These are phyloP conservation scores for pig (Sus scrofa) DNA, from an alignment of 2,113 vertebrate species.

Conservation along the genomic window T2T-Sscrofa CM000822.6:49533001-49533500, in stretches of 20 bases:
- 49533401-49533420: neutral
- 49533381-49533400: constrained; percentile 29
- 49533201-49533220: constrained; percentile 80
- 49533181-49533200: constrained; percentile 79
- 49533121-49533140: constrained; percentile 81
- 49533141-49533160: constrained; percentile 73
- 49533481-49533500: neutral
- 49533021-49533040: constrained; percentile 54
- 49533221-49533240: constrained; percentile 75
- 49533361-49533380: neutral
- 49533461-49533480: neutral
- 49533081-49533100: constrained; percentile 76
- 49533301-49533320: constrained; percentile 55
- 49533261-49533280: constrained; percentile 69
- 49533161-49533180: constrained; percentile 73
- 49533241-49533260: constrained; percentile 77
- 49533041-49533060: constrained; percentile 44
- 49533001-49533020: neutral
- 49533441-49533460: constrained; percentile 22
- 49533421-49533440: no score
- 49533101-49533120: constrained; percentile 73
- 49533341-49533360: constrained; percentile 3
- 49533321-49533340: constrained; percentile 52
- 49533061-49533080: constrained; percentile 71
- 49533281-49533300: constrained; percentile 62